Base-by-base conservation (phyloP, 2,888 invertebrate genomes). In the Rapana venosa region DNA sequence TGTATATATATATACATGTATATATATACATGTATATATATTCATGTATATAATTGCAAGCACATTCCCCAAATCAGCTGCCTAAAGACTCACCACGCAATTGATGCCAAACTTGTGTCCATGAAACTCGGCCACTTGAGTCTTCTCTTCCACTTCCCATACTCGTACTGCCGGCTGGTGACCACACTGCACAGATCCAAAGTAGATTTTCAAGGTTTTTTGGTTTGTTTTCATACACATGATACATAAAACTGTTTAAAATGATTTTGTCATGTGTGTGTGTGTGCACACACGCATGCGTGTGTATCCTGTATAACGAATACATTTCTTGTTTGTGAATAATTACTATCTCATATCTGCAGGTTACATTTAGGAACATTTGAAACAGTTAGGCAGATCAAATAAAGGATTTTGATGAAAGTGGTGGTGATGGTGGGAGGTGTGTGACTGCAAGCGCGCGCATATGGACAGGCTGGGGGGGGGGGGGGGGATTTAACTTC, bases 41-140 rank as follows among this genome's bases (percentile, higher is more conserved):
- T n/a, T n/a, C n/a, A n/a, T n/a, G n/a, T n/a, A n/a, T n/a, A n/a
- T n/a, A n/a, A n/a, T n/a, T n/a, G n/a, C n/a, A n/a, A n/a, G n/a
- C n/a, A n/a, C n/a, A n/a, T n/a, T 47, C 47, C 26, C 17, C 66
- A 66, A 20, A 26, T 26, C 22, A 79, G 79, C 17, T 2, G 35
- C 15, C 17, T 1, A 35, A 20, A 35, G 66, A 97, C 98, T 97
- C 96, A 99, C 99, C 97, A 99, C 98, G 97, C 99, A 99, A 95
- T 98, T 98, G 96, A 99, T 98, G 92, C 99, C 99, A 96, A 98
- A 98, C 96, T 99, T 99, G 97, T 99, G 99, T n/a, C 98, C 98
- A 56, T 98, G 97, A 95, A 99, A 98, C 96, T 99, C 99, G 13
- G 98, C 98, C 91, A 99, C 97, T 96, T 98, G 98, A 91, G 97